Evolutionary conservation across 2,113 vertebrate genomes (phyloP).

Genomic region (Megaceryle maxima): DNA sequence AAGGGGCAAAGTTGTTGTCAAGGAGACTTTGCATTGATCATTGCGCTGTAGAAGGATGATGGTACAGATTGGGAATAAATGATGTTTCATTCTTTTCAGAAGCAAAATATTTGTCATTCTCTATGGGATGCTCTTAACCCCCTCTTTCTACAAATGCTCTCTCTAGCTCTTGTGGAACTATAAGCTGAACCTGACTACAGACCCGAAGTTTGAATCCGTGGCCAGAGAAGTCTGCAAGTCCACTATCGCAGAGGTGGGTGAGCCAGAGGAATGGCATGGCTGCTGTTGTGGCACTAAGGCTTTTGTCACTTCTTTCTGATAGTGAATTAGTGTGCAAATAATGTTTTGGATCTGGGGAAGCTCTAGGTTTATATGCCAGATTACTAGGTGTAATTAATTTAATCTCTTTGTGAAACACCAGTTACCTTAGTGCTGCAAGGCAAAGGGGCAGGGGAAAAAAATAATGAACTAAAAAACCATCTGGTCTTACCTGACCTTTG

Average conservation of each 20-base stretch:
- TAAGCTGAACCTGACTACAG: constrained; percentile 93
- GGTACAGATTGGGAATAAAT: not conserved
- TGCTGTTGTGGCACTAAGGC: not conserved
- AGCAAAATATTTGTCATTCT: not conserved
- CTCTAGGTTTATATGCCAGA: not conserved
- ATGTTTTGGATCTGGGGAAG: not conserved
- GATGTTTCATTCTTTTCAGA: not conserved
- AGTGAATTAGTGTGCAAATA: not conserved
- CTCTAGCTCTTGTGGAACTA: constrained; percentile 94
- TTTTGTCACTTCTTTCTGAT: not conserved
- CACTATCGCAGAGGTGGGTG: constrained; percentile 91
- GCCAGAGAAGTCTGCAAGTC: constrained; percentile 94
- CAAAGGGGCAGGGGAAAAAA: not conserved
- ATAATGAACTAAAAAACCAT: not conserved
- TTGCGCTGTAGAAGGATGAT: not conserved
- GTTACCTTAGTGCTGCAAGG: not conserved
- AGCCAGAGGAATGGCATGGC: not conserved
- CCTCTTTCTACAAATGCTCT: not conserved
- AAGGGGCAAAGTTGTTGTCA: not conserved
- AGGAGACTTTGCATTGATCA: not conserved
- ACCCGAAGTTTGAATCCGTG: constrained; percentile 95
- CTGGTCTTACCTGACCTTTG: not conserved
- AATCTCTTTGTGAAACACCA: rapidly evolving
- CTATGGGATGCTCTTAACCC: not conserved
- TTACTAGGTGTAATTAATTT: not conserved